Conservation (phyloP, 2,888 invertebrate species). For the Exocentrus adspersus region DNA sequence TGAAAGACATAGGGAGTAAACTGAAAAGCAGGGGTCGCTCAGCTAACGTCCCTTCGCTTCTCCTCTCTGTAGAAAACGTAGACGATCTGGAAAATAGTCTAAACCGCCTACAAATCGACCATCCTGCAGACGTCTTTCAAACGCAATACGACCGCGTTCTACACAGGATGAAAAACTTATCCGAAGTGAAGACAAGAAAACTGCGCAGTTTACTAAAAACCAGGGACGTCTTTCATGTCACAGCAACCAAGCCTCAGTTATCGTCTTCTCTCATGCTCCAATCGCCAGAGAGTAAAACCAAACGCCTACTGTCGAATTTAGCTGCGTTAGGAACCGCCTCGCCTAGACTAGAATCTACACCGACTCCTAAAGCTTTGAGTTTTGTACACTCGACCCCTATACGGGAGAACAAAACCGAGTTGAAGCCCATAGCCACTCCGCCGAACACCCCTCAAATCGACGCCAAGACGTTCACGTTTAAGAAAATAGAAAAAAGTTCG, state of each 20-base stretch:
- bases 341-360: slow-evolving; percentile 37
- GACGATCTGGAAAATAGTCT: slow-evolving; percentile 59
- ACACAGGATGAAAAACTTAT: slow-evolving; percentile 59
- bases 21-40: slow-evolving; percentile 61
- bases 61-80: slow-evolving; percentile 61
- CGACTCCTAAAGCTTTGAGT: slow-evolving; percentile 40
- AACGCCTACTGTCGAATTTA: slow-evolving; percentile 27
- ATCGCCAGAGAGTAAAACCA: slow-evolving; percentile 43
- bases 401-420: slow-evolving; percentile 15
- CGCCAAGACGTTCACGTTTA: slow-evolving; percentile 30
- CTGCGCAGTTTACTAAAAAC: slow-evolving; percentile 66
- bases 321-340: slow-evolving; percentile 40
- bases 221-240: slow-evolving; percentile 66
- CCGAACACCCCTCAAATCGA: slow-evolving; percentile 34
- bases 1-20: slow-evolving; percentile 58
- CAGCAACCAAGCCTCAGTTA: slow-evolving; percentile 65
- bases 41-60: slow-evolving; percentile 60
- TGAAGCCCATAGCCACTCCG: slow-evolving; percentile 29
- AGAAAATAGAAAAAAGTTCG: slow-evolving; percentile 24
- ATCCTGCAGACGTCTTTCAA: slow-evolving; percentile 59
- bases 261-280: slow-evolving; percentile 50
- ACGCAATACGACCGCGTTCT: slow-evolving; percentile 59
- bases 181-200: slow-evolving; percentile 66
- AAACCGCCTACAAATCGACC: slow-evolving; percentile 67
- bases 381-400: slow-evolving; percentile 53